Evolutionary conservation across 1,140 invertebrate species (phyloP).

Genomic region (Ceratosolen fusciceps): DNA sequence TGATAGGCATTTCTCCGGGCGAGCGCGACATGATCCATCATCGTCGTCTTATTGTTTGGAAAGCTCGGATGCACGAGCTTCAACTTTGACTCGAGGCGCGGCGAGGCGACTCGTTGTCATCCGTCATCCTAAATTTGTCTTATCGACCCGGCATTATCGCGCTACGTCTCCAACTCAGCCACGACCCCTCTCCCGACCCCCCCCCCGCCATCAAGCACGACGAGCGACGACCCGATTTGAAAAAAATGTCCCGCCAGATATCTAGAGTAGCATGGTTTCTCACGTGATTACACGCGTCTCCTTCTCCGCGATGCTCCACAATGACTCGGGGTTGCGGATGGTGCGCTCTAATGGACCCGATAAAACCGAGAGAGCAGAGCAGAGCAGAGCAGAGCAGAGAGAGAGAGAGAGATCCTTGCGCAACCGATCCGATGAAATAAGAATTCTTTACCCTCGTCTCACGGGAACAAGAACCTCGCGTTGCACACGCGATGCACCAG

Average conservation of each 20-base stretch:
- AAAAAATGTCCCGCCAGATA: constrained; percentile 11
- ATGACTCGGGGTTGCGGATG: too few relatives aligned
- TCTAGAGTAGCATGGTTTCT: neutral
- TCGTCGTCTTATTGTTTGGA: neutral
- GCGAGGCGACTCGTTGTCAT: too few relatives aligned
- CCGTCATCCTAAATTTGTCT: constrained; percentile 10
- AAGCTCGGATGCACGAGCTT: constrained; percentile 2
- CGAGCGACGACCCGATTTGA: neutral
- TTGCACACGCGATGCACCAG: too few relatives aligned
- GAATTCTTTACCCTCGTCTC: neutral
- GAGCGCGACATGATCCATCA: neutral
- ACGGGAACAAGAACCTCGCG: neutral
- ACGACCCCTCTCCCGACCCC: too few relatives aligned
- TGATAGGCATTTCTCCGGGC: too few relatives aligned
- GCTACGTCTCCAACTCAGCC: too few relatives aligned
- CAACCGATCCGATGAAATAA: neutral
- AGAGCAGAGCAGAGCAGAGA: neutral
- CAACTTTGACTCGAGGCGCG: neutral
- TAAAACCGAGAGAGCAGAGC: neutral
- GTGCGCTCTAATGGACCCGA: too few relatives aligned
- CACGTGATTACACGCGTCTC: neutral
- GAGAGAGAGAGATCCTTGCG: neutral
- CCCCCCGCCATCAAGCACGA: neutral
- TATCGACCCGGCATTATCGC: neutral
- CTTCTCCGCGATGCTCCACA: neutral